phyloP scores from a whole-genome alignment of 2,888 invertebrate species.

The Cryptus armator region DNA sequence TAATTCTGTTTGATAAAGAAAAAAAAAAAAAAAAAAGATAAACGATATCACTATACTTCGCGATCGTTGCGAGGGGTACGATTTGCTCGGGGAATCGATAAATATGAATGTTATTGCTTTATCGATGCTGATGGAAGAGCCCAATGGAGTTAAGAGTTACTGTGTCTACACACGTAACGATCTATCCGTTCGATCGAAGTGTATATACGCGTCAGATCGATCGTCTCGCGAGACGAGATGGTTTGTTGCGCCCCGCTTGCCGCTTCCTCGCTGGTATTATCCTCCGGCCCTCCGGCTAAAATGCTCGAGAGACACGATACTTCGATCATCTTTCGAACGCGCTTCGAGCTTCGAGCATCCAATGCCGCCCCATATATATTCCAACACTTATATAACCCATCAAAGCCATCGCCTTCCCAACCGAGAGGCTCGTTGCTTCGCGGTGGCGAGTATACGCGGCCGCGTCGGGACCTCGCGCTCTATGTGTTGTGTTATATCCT shows the following conservation, averaged over 20 bases:
- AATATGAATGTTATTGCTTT: conserved; percentile 70
- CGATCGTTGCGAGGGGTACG: background rate
- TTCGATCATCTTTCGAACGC: conserved; percentile 62
- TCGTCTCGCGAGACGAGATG: conserved; percentile 46
- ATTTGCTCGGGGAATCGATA: conserved; percentile 52
- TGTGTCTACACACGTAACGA: conserved; percentile 64
- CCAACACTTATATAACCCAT: conserved; percentile 55
- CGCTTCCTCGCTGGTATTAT: background rate
- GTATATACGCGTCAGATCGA: conserved; percentile 47
- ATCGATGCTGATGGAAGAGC: conserved; percentile 54
- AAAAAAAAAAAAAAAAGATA: too few relatives aligned
- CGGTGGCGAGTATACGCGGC: too few relatives aligned
- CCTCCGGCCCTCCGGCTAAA: conserved; percentile 45
- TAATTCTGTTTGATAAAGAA: background rate
- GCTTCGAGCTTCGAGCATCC: conserved; percentile 59
- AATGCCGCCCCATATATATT: conserved; percentile 64
- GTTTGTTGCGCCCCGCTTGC: conserved; percentile 4
- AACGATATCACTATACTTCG: too few relatives aligned
- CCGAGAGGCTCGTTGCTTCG: conserved; percentile 38
- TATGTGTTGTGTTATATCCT: background rate
- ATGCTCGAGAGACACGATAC: conserved; percentile 50
- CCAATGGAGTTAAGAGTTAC: background rate
- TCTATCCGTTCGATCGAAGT: conserved; percentile 52
- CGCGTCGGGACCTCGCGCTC: background rate
- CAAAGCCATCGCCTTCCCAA: conserved; percentile 1